A percentile compares a stretch with the other conserved stretches of the same genome.
phyloP scores from a whole-genome alignment of 2,888 invertebrate genomes.

The Hyles lineata region DNA sequence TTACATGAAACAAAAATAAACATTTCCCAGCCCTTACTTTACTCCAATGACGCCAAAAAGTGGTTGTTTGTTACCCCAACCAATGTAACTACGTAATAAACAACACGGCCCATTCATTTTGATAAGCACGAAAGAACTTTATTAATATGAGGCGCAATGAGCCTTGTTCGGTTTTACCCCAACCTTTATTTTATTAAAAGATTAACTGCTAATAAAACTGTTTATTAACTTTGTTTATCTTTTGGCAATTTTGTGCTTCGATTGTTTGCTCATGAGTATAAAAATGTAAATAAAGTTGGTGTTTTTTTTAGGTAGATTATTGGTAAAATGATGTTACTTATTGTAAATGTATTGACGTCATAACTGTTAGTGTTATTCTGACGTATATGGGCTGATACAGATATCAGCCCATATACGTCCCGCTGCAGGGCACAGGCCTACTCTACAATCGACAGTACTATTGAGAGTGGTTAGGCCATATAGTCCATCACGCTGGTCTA shows the following conservation, averaged over 20 bases:
- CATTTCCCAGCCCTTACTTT: neutral
- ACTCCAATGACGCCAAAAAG: neutral
- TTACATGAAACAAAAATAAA: neutral
- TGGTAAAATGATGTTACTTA: no score
- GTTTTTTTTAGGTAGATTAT: no score
- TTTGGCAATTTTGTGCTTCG: neutral
- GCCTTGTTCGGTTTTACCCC: neutral
- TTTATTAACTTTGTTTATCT: neutral
- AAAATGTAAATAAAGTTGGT: no score
- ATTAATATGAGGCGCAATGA: neutral
- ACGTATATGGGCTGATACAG: no score
- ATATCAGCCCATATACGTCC: no score
- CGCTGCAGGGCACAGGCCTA: no score
- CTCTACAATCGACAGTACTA: no score
- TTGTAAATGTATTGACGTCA: no score
- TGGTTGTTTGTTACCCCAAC: neutral
- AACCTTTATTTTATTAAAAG: conserved; percentile 7
- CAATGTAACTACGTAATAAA: neutral
- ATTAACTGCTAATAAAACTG: neutral
- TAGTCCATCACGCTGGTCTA: no score
- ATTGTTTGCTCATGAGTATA: no score
- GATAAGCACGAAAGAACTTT: neutral
- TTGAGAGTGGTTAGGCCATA: no score
- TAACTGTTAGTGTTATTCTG: no score
- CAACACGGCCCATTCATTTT: neutral